These are phyloP conservation scores for Urophycis tenuis DNA, from an alignment of 2,797 vertebrate species.

Conservation along the genomic window DNA sequence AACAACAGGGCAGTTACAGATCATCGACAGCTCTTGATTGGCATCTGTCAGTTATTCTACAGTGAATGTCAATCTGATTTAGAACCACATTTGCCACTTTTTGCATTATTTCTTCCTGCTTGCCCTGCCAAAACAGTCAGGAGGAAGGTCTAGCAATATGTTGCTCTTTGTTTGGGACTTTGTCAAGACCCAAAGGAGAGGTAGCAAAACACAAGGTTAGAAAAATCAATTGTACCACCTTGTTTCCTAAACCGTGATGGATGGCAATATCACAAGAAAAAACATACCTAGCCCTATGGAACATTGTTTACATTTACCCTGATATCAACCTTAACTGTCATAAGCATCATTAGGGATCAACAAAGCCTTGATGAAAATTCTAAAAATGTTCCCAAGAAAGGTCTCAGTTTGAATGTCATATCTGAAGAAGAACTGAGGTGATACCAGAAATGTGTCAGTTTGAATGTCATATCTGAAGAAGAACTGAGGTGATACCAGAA, in stretches of 20 bases:
- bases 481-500: constrained; percentile 75
- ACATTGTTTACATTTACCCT: background rate
- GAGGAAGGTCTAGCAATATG: background rate
- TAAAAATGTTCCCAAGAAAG: background rate
- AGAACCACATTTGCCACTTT: background rate
- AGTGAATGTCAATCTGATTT: background rate
- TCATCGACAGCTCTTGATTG: background rate
- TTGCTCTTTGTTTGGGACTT: background rate
- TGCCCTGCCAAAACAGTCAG: background rate
- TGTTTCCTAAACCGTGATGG: background rate
- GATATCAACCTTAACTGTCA: background rate
- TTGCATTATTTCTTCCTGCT: background rate
- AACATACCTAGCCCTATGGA: background rate
- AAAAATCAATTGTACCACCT: background rate
- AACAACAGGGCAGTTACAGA: background rate
- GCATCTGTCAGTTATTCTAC: background rate
- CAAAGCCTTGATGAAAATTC: background rate
- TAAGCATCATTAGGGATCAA: background rate
- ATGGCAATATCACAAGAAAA: background rate
- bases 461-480: background rate
- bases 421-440: no score
- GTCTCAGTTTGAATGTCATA: no score
- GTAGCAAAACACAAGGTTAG: background rate
- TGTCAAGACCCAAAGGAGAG: background rate
- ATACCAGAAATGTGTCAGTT: background rate